Evolutionary conservation across 2,797 vertebrate genomes (phyloP).

Genomic region (Prionace glauca): DNA sequence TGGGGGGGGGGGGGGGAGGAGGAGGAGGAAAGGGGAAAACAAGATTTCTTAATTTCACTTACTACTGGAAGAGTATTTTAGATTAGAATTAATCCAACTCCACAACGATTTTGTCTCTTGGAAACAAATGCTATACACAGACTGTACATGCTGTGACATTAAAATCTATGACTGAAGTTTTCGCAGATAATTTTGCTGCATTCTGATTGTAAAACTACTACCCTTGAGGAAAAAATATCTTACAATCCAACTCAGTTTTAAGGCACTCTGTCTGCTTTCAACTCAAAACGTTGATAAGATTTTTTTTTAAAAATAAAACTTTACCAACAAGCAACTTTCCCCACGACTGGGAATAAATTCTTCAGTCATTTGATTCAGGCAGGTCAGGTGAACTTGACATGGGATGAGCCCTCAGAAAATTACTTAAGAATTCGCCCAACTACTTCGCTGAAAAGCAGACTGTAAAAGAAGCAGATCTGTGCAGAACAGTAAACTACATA

Average conservation of each 20-base stretch:
- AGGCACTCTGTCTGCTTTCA: not conserved
- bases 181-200: not conserved
- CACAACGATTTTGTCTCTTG: not conserved
- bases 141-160: not conserved
- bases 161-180: not conserved
- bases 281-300: not conserved
- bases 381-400: slow-evolving; percentile 6
- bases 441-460: not conserved
- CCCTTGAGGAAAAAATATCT: not conserved
- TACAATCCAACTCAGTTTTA: not conserved
- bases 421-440: slow-evolving; percentile 6
- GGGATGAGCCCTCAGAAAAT: not conserved
- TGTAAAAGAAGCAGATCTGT: not conserved
- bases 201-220: not conserved
- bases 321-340: slow-evolving; percentile 11
- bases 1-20: too few species aligned
- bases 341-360: not conserved
- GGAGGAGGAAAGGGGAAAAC: not conserved
- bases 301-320: not conserved
- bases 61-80: not conserved
- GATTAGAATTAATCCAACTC: not conserved
- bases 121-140: not conserved
- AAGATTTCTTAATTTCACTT: not conserved
- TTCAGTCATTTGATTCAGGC: slow-evolving; percentile 9
- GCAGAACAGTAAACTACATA: not conserved